Conservation (phyloP, 1,140 invertebrate species). For the Calliphora vicina region DNA sequence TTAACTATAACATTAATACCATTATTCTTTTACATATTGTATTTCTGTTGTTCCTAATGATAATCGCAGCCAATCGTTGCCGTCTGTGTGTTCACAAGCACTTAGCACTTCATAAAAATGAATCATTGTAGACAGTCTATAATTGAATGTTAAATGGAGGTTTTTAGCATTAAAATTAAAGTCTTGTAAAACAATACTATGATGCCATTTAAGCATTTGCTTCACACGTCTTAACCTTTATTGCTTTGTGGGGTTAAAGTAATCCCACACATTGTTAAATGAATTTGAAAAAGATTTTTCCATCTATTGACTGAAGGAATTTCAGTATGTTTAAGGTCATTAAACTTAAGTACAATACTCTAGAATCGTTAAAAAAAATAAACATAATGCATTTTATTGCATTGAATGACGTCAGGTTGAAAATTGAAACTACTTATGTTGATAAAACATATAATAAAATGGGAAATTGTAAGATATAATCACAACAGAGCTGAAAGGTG, state of each 20-base stretch:
- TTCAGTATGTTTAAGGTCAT: too few relatives aligned
- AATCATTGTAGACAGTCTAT: not conserved
- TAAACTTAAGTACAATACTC: too few relatives aligned
- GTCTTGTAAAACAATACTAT: slow-evolving; percentile 3
- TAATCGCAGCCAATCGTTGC: not conserved
- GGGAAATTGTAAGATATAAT: too few relatives aligned
- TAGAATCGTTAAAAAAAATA: too few relatives aligned
- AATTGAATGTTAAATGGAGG: not conserved
- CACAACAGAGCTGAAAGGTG: too few relatives aligned
- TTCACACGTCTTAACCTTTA: not conserved
- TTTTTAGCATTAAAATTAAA: slow-evolving; percentile 14
- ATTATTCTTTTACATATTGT: not conserved
- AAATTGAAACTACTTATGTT: too few relatives aligned
- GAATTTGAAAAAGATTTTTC: too few relatives aligned
- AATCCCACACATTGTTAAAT: not conserved
- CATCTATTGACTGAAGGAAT: too few relatives aligned
- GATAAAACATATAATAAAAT: too few relatives aligned
- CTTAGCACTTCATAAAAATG: slow-evolving; percentile 16
- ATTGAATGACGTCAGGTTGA: too few relatives aligned
- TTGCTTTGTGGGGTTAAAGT: not conserved
- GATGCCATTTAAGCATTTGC: not conserved
- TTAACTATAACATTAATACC: not conserved
- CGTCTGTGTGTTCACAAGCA: not conserved
- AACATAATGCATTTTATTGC: too few relatives aligned
- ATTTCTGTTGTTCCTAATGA: not conserved